Conservation (phyloP, 2,113 vertebrate genomes). For the Tetraodon nigroviridis region DNA sequence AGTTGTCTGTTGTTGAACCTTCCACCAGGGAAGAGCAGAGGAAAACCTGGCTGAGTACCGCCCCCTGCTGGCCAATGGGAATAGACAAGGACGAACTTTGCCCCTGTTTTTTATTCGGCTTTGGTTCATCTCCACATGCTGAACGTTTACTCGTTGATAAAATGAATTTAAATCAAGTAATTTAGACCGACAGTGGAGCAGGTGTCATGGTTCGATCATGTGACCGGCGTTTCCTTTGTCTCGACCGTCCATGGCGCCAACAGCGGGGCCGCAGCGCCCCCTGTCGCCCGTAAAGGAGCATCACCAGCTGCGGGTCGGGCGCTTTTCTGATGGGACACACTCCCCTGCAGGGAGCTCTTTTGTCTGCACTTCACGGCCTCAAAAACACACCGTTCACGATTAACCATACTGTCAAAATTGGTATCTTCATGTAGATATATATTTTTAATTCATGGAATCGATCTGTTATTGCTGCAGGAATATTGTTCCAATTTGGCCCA, state of each 20-base stretch:
- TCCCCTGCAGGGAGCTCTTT: background rate
- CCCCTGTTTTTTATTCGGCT: background rate
- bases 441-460: too few species aligned
- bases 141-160: too few species aligned
- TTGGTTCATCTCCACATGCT: background rate
- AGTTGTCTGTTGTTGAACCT: conserved; percentile 30
- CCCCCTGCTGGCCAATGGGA: conserved; percentile 44
- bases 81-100: background rate
- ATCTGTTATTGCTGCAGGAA: too few species aligned
- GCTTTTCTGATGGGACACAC: conserved; percentile 3
- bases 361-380: too few species aligned
- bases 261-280: conserved; percentile 36
- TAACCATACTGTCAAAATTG: too few species aligned
- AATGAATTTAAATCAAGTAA: too few species aligned
- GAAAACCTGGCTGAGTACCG: conserved; percentile 14
- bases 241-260: background rate
- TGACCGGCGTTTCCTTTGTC: background rate
- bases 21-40: background rate
- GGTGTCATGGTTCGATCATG: too few species aligned
- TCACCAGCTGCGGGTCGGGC: conserved; percentile 12
- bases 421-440: too few species aligned
- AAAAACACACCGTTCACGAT: too few species aligned
- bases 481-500: too few species aligned
- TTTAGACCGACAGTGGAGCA: too few species aligned
- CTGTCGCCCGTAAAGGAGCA: conserved; percentile 17